phyloP scores from a whole-genome alignment of 1,140 invertebrate species.

The Diorhabda sublineata region DNA sequence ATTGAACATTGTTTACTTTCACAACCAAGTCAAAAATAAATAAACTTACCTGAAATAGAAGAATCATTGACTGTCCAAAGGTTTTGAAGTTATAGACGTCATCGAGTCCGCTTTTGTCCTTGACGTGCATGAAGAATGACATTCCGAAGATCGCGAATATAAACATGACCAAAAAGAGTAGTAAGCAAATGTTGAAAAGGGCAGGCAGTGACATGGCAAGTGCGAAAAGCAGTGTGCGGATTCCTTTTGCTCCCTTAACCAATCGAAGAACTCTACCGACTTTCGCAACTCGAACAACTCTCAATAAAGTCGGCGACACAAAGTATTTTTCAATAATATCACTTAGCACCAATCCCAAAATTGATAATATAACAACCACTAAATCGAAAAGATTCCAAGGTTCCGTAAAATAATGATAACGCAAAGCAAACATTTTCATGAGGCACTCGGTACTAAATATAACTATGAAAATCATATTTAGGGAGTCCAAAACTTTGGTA shows the following conservation, averaged over 20 bases:
- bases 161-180: slow-evolving; percentile 98
- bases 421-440: slow-evolving; percentile 93
- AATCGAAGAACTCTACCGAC: slow-evolving; percentile 93
- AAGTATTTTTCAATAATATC: slow-evolving; percentile 97
- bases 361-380: slow-evolving; percentile 97
- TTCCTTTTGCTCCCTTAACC: slow-evolving; percentile 96
- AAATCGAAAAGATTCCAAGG: slow-evolving; percentile 99
- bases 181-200: slow-evolving; percentile 96
- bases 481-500: slow-evolving; percentile 77
- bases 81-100: slow-evolving; percentile 98
- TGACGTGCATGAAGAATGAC: slow-evolving; percentile 99
- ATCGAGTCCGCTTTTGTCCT: slow-evolving; percentile 87
- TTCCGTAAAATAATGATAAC: slow-evolving; percentile 98
- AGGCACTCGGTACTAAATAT: slow-evolving; percentile 97
- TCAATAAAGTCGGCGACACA: slow-evolving; percentile 92
- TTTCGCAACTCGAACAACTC: slow-evolving; percentile 96
- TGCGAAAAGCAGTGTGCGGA: slow-evolving; percentile 93
- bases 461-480: slow-evolving; percentile 97
- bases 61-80: slow-evolving; percentile 96
- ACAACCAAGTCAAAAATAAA: no score
- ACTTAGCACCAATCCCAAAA: slow-evolving; percentile 91
- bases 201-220: slow-evolving; percentile 97
- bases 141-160: slow-evolving; percentile 99
- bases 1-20: no score
- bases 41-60: slow-evolving; percentile 82